phyloP scores from a whole-genome alignment of 2,888 invertebrate species.

The Aplocera efformata region DNA sequence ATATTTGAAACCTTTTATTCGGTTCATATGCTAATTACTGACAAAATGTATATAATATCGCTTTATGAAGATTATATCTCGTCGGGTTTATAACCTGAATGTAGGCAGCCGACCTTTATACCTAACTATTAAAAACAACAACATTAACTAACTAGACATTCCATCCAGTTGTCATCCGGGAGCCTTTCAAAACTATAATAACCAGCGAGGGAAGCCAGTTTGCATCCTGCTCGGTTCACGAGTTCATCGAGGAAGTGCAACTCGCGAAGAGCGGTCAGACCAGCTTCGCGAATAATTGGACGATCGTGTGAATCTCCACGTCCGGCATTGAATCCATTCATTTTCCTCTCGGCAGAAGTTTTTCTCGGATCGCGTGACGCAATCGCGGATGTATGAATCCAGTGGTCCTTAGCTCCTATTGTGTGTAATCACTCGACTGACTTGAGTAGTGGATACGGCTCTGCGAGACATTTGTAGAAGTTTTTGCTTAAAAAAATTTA shows the following conservation, averaged over 20 bases:
- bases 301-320: conserved; percentile 65
- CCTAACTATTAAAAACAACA: too few species aligned
- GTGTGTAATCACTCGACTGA: conserved; percentile 12
- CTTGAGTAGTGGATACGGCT: conserved; percentile 5
- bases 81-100: too few species aligned
- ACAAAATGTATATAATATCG: too few species aligned
- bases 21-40: too few species aligned
- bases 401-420: conserved; percentile 14
- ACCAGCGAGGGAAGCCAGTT: conserved; percentile 40
- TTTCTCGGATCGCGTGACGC: conserved; percentile 67
- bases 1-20: too few species aligned
- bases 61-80: too few species aligned
- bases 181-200: conserved; percentile 41
- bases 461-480: conserved; percentile 2
- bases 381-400: conserved; percentile 57
- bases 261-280: conserved; percentile 44
- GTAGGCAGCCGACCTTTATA: too few species aligned
- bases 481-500: too few species aligned
- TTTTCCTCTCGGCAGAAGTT: conserved; percentile 62
- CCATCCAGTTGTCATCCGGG: conserved; percentile 40
- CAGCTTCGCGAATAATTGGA: conserved; percentile 32
- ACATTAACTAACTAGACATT: too few species aligned
- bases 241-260: conserved; percentile 44
- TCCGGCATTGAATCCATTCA: conserved; percentile 71
- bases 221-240: conserved; percentile 48